These are phyloP conservation scores for Anisognathus igniventris DNA, from an alignment of 2,797 vertebrate genomes.

Conservation along the genomic window DNA sequence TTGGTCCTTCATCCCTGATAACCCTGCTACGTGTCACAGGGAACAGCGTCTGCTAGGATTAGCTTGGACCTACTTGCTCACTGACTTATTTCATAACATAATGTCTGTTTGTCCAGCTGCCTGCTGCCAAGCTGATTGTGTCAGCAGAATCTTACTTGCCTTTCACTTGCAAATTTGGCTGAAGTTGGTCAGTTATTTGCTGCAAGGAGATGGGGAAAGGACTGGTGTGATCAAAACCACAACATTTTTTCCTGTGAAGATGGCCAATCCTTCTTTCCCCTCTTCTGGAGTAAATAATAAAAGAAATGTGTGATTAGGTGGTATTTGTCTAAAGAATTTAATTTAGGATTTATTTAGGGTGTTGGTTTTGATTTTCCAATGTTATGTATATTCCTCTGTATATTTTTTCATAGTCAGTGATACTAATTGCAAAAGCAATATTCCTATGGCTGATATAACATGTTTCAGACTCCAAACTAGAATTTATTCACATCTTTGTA, in stretches of 20 bases:
- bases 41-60: neutral
- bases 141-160: neutral
- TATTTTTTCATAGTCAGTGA: neutral
- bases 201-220: neutral
- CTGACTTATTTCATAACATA: neutral
- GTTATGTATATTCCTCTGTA: neutral
- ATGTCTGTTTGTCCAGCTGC: neutral
- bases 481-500: neutral
- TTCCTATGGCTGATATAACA: accelerated
- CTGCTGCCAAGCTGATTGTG: neutral
- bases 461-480: neutral
- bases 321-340: neutral
- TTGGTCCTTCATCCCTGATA: accelerated
- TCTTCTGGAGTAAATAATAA: neutral
- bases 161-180: neutral
- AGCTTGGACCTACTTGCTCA: neutral
- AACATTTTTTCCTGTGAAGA: neutral
- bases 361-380: neutral
- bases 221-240: neutral
- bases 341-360: neutral
- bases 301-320: neutral
- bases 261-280: neutral
- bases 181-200: neutral
- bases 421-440: neutral
- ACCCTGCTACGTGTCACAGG: neutral